Conservation (phyloP, 1,140 invertebrate species). For the Drosophila kurseongensis region DNA sequence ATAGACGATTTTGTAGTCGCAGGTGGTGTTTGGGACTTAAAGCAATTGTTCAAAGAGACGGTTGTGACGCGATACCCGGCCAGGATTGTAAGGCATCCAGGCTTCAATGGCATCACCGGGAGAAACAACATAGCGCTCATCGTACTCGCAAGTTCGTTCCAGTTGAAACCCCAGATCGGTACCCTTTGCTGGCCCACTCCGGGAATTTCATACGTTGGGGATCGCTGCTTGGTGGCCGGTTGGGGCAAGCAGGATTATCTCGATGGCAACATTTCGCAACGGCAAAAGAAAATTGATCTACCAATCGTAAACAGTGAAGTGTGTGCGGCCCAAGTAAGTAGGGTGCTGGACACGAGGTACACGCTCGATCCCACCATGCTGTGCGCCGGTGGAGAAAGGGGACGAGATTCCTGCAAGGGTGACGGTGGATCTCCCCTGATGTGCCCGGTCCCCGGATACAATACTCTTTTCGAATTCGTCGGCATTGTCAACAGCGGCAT, state of each 20-base stretch:
- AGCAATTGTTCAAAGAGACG: background rate
- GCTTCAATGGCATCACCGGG: background rate
- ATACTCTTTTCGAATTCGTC: conserved; percentile 86
- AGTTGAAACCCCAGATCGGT: background rate
- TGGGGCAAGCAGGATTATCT: background rate
- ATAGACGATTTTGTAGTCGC: background rate
- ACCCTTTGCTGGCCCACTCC: conserved; percentile 9
- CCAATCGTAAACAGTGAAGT: conserved; percentile 83
- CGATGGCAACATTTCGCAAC: background rate
- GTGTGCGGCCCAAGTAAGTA: conserved; percentile 84
- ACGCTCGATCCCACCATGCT: conserved; percentile 84
- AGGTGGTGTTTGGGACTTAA: conserved; percentile 9
- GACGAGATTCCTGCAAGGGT: conserved; percentile 89
- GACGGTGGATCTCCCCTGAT: conserved; percentile 90
- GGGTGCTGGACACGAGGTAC: conserved; percentile 84
- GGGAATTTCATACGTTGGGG: background rate
- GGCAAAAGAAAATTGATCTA: conserved; percentile 87
- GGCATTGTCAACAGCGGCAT: conserved; percentile 90
- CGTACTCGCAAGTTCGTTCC: background rate
- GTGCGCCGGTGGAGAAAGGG: conserved; percentile 88
- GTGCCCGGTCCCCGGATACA: conserved; percentile 85
- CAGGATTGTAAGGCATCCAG: conserved; percentile 3
- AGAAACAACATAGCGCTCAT: conserved; percentile 6
- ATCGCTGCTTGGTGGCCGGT: conserved; percentile 14
- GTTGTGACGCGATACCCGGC: background rate